Evolutionary conservation across 2,113 vertebrate genomes (phyloP).

Genomic region (Ochotona princeps): DNA sequence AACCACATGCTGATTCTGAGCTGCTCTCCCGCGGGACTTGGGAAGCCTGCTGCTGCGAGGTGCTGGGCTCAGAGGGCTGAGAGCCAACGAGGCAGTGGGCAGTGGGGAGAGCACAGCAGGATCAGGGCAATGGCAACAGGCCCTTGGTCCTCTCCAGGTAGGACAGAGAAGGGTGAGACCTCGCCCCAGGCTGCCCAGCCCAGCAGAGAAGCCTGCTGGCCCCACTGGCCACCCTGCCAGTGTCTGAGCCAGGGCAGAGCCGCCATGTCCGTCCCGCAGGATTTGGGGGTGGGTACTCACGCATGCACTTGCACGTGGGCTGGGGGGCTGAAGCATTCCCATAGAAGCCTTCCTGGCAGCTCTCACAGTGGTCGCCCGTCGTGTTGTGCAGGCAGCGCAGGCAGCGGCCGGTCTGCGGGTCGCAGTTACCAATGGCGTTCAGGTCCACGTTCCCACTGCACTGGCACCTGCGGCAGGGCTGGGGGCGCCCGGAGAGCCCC

Average conservation of each 20-base stretch:
- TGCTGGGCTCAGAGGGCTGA: fast-evolving
- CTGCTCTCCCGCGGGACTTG: not conserved
- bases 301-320: slow-evolving; percentile 84
- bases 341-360: slow-evolving; percentile 90
- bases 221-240: not conserved
- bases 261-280: fast-evolving
- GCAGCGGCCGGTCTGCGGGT: slow-evolving; percentile 90
- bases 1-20: not conserved
- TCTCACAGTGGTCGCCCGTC: slow-evolving; percentile 87
- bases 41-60: not conserved
- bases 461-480: slow-evolving; percentile 88
- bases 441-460: slow-evolving; percentile 92
- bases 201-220: not conserved
- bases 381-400: slow-evolving; percentile 93
- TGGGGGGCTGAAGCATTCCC: slow-evolving; percentile 85
- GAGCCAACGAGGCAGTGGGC: not conserved
- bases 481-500: slow-evolving; percentile 85
- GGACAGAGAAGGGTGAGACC: not conserved
- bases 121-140: not conserved
- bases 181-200: not conserved
- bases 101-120: not conserved
- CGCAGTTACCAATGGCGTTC: slow-evolving; percentile 93
- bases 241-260: not conserved
- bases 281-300: slow-evolving; percentile 81
- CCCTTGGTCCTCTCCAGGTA: fast-evolving